Percentiles rank a stretch among this genome's conserved stretches.
Evolutionary conservation across 2,113 vertebrate genomes (phyloP).

Genomic region (Telmatochromis sp.): DNA sequence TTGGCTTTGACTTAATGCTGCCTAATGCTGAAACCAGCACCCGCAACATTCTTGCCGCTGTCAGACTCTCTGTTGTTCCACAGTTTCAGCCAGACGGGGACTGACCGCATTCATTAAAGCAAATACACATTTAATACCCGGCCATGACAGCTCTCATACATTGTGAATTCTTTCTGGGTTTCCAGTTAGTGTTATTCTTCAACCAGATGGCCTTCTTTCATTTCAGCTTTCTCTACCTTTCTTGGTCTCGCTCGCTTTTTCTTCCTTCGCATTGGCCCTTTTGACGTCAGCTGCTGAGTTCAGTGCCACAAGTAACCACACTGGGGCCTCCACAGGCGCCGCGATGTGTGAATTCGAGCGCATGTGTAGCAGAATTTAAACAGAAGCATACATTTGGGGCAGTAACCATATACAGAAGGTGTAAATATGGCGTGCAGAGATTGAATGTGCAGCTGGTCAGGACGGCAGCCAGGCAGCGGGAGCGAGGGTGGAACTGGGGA

Average conservation of each 20-base stretch:
- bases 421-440: not conserved
- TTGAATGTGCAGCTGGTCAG: not conserved
- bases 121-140: conserved; percentile 44
- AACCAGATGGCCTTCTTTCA: conserved; percentile 17
- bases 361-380: not conserved
- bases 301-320: not conserved
- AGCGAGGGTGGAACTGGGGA: not conserved
- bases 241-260: not conserved
- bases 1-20: conserved; percentile 63
- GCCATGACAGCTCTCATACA: conserved; percentile 20
- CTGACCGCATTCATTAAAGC: conserved; percentile 51
- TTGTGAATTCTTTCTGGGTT: conserved; percentile 40
- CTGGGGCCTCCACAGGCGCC: not conserved
- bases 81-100: conserved; percentile 30
- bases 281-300: conserved; percentile 4
- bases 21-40: conserved; percentile 60
- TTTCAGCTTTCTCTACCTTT: not conserved
- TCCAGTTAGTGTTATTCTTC: conserved; percentile 17
- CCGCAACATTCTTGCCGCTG: conserved; percentile 62
- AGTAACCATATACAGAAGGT: not conserved
- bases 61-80: conserved; percentile 50
- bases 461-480: not conserved
- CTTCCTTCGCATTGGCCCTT: not conserved
- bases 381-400: not conserved
- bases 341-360: not conserved